phyloP scores from a whole-genome alignment of 2,888 invertebrate species.

The Rhagophthalmus giganteus region DNA sequence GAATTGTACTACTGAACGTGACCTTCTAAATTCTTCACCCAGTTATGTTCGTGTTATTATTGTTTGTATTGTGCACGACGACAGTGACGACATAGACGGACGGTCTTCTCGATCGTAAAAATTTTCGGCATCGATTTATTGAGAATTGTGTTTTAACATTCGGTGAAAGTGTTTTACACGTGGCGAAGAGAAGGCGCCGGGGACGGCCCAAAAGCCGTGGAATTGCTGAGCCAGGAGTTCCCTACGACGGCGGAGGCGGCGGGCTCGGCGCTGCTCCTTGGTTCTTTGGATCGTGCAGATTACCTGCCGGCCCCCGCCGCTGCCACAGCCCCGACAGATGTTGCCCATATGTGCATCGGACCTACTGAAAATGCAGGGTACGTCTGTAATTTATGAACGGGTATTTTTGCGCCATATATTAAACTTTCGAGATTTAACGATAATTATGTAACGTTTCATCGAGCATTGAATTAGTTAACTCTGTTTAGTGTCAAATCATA shows the following conservation, averaged over 20 bases:
- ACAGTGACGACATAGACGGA: background rate
- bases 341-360: slow-evolving; percentile 44
- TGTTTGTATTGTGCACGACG: background rate
- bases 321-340: slow-evolving; percentile 45
- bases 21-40: slow-evolving; percentile 23
- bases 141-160: slow-evolving; percentile 4
- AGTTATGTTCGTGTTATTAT: slow-evolving; percentile 15
- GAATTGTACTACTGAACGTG: slow-evolving; percentile 25
- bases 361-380: slow-evolving; percentile 50
- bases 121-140: background rate
- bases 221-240: slow-evolving; percentile 46
- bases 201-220: slow-evolving; percentile 45
- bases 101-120: too few species aligned
- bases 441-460: too few species aligned
- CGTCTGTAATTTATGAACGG: slow-evolving; percentile 2
- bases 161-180: slow-evolving; percentile 48
- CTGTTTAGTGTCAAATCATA: too few species aligned
- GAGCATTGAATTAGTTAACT: too few species aligned
- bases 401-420: too few species aligned
- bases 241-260: slow-evolving; percentile 40
- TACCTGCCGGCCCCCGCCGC: slow-evolving; percentile 47
- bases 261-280: slow-evolving; percentile 39
- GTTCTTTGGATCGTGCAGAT: slow-evolving; percentile 46
- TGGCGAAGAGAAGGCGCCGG: slow-evolving; percentile 46
- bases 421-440: too few species aligned